These are phyloP conservation scores for Synergus umbraculus DNA, from an alignment of 2,888 invertebrate species.

Conservation along the genomic window DNA sequence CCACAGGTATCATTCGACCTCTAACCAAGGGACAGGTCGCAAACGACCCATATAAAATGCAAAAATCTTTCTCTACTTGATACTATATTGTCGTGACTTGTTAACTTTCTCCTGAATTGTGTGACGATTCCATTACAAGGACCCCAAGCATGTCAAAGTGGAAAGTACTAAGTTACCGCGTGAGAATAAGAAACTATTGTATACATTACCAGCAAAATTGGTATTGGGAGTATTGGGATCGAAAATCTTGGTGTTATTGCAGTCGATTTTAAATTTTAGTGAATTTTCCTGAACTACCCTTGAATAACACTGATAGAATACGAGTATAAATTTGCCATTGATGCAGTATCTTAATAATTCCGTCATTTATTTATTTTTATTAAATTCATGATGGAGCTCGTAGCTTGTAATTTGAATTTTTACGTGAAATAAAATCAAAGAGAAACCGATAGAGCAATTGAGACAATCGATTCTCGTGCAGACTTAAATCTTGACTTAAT, in stretches of 20 bases:
- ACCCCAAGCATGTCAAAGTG: conserved; percentile 34
- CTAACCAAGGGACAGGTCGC: conserved; percentile 1
- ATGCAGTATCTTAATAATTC: too few relatives aligned
- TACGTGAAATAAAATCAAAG: conserved; percentile 17
- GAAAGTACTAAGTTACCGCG: conserved; percentile 32
- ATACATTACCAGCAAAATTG: background rate
- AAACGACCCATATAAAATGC: conserved; percentile 12
- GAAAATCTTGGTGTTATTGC: too few relatives aligned
- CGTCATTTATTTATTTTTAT: background rate
- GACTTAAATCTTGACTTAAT: conserved; percentile 54
- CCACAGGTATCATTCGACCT: too few relatives aligned
- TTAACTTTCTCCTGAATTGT: conserved; percentile 36
- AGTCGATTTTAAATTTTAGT: too few relatives aligned
- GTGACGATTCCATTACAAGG: conserved; percentile 36
- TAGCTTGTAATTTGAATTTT: conserved; percentile 18
- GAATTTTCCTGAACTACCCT: too few relatives aligned
- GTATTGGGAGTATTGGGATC: too few relatives aligned
- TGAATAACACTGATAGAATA: too few relatives aligned
- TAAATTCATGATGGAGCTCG: background rate
- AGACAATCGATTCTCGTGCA: conserved; percentile 47
- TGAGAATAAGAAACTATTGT: conserved; percentile 34
- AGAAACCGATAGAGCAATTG: conserved; percentile 42
- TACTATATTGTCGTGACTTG: conserved; percentile 31
- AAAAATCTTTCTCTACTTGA: conserved; percentile 23
- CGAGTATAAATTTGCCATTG: too few relatives aligned